Conservation (phyloP, 2,888 invertebrate genomes). For the Herminia tarsipennalis region DNA sequence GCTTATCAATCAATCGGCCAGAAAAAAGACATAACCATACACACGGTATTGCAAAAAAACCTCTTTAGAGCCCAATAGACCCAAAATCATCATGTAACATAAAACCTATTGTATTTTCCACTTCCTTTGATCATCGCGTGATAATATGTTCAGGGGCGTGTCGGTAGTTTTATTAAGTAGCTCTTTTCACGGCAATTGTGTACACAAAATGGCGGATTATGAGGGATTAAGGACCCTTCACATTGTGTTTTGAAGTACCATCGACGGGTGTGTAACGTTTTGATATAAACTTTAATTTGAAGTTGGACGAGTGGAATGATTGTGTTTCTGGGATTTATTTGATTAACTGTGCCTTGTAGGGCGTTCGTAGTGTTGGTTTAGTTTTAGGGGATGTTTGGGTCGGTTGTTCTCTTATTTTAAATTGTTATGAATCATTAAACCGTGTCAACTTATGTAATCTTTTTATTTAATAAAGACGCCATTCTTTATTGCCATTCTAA, state of each 20-base stretch:
- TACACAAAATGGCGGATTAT: slow-evolving; percentile 73
- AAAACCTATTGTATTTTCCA: slow-evolving; percentile 70
- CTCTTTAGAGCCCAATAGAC: slow-evolving; percentile 23
- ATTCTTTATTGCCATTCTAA: no score
- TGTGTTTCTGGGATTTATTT: slow-evolving; percentile 35
- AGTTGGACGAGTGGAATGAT: slow-evolving; percentile 38
- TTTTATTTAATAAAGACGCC: no score
- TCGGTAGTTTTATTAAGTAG: slow-evolving; percentile 63
- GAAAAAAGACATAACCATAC: slow-evolving; percentile 20
- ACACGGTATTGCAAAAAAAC: slow-evolving; percentile 25
- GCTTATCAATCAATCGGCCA: not conserved
- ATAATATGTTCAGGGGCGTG: slow-evolving; percentile 66
- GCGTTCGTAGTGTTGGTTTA: not conserved
- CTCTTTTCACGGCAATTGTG: slow-evolving; percentile 82
- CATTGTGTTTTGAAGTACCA: slow-evolving; percentile 55
- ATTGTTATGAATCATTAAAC: no score
- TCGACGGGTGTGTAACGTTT: slow-evolving; percentile 36
- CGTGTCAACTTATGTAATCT: no score
- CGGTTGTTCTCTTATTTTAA: no score
- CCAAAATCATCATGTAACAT: slow-evolving; percentile 56
- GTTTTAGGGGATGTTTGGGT: slow-evolving; percentile 5
- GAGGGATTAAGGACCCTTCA: slow-evolving; percentile 65
- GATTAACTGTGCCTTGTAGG: slow-evolving; percentile 8
- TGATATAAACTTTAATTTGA: slow-evolving; percentile 54
- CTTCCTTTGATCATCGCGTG: slow-evolving; percentile 76